phyloP scores from a whole-genome alignment of 1,140 invertebrate species.

The Tetranychus cinnabarinus region DNA sequence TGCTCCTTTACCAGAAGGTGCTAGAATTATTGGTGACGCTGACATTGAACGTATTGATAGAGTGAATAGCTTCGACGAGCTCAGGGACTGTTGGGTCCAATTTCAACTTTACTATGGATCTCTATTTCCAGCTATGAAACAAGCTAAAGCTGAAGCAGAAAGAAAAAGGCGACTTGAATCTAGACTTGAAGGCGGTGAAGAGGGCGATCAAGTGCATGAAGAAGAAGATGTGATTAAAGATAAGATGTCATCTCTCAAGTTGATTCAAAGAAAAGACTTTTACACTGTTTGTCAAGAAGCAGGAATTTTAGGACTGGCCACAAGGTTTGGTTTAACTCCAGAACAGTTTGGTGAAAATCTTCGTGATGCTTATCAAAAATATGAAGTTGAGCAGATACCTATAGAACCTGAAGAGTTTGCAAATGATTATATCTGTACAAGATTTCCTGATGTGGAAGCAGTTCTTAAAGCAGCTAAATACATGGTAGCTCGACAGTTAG shows the following conservation, averaged over 20 bases:
- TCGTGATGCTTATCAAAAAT: constrained; percentile 82
- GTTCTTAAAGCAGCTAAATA: constrained; percentile 64
- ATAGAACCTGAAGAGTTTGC: constrained; percentile 53
- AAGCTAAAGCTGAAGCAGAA: constrained; percentile 32
- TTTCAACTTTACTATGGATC: constrained; percentile 76
- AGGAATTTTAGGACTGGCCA: constrained; percentile 54
- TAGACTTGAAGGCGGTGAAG: constrained; percentile 1
- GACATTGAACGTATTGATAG: constrained; percentile 17
- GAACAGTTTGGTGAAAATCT: constrained; percentile 93
- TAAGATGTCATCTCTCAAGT: constrained; percentile 30
- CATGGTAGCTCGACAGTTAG: constrained; percentile 81
- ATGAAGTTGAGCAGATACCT: constrained; percentile 79
- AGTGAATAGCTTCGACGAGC: constrained; percentile 65
- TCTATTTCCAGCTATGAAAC: constrained; percentile 64
- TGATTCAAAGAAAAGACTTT: constrained; percentile 46
- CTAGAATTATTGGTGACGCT: constrained; percentile 25
- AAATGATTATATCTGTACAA: constrained; percentile 28
- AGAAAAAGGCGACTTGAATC: constrained; percentile 16
- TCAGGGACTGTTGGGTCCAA: constrained; percentile 75
- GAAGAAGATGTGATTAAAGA: constrained; percentile 26
- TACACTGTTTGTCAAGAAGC: constrained; percentile 64
- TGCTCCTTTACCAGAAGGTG: constrained; percentile 50
- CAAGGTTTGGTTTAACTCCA: constrained; percentile 79
- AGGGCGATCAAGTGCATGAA: constrained; percentile 16
- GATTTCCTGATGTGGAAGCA: constrained; percentile 40